A percentile compares a stretch with the other conserved stretches of the same genome.
Conservation (phyloP, 2,888 invertebrate species). For the Apomyelois bistriatella region DNA sequence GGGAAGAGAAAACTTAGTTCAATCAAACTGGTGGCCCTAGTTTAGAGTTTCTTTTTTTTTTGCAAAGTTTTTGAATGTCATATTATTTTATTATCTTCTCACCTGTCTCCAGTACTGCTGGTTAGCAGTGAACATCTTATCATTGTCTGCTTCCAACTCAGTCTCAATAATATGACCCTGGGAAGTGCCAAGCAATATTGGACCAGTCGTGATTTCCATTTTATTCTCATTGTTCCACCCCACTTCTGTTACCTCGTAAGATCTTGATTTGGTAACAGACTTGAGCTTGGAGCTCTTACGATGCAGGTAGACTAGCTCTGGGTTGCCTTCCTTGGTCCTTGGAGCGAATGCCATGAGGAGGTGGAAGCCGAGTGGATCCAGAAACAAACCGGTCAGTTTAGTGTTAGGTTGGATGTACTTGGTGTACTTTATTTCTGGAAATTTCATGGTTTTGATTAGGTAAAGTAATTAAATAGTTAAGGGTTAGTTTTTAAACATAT, state of each 20-base stretch:
- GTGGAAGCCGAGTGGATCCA: constrained; percentile 94
- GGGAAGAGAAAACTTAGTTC: too few relatives aligned
- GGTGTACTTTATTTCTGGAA: constrained; percentile 86
- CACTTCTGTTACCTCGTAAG: constrained; percentile 93
- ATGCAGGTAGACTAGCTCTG: constrained; percentile 91
- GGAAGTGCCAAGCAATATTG: constrained; percentile 93
- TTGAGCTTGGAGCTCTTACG: constrained; percentile 87
- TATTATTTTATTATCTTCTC: neutral
- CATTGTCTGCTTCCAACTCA: constrained; percentile 89
- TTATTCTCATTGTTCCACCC: constrained; percentile 91
- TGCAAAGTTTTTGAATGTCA: too few relatives aligned
- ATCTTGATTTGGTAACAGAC: constrained; percentile 81
- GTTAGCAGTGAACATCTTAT: constrained; percentile 87
- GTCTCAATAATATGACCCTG: constrained; percentile 95
- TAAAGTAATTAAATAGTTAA: too few relatives aligned
- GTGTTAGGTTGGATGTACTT: constrained; percentile 81
- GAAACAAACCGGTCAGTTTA: constrained; percentile 84
- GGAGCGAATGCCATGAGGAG: constrained; percentile 87
- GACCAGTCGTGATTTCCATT: constrained; percentile 86
- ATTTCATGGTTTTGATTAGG: too few relatives aligned
- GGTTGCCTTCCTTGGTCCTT: constrained; percentile 76
- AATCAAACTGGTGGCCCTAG: too few relatives aligned
- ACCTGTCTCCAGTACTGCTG: constrained; percentile 94
- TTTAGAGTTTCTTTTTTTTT: too few relatives aligned
- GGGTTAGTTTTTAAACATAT: too few relatives aligned